Base-by-base conservation (phyloP, 2,888 invertebrate species). In the Tipula unca region DNA sequence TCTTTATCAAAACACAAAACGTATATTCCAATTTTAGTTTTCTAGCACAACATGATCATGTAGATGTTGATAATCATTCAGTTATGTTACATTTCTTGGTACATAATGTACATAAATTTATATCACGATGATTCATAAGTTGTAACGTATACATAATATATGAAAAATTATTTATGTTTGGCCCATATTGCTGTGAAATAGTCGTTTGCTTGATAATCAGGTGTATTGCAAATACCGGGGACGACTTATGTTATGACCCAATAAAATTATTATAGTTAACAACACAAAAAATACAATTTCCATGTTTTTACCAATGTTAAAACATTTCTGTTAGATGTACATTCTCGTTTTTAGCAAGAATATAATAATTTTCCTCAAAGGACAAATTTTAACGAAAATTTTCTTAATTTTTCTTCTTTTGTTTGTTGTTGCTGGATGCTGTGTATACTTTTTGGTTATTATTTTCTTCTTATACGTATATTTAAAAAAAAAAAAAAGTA, bases 291-390 rank as follows among this genome's bases (percentile, higher is more conserved):
- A 69, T 25, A 20, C 69, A 69, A 25, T 69, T 69, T 69, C 25
- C 69, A 69, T 69, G 69, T 69, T 69, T 69, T 25, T 69, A 69
- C 69, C 69, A 69, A 69, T 69, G 69, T 69, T 69, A 69, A 69
- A 69, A 69, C 69, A 69, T 69, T 69, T 69, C 69, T 69, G 69
- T 69, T 69, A 69, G 69, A 25, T 69, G 69, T 25, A 69, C 69
- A 69, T 25, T 25, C 10, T 69, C 25, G 25, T 10, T 69, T 69
- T 0, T 25, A 69, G 25, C 69, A 69, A 25, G 20, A 69, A 48
- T n/a, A n/a, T 69, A 69, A 69, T 69, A 69, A 69, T 69, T 69
- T 69, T 69, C 25, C 69, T 69, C 69, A 25, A 69, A 69, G 69
- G 69, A 69, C 69, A 69, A 69, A 69, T 69, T 69, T 69, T 69